phyloP scores from a whole-genome alignment of 2,888 invertebrate genomes.

The Drosophila maculinotata region DNA sequence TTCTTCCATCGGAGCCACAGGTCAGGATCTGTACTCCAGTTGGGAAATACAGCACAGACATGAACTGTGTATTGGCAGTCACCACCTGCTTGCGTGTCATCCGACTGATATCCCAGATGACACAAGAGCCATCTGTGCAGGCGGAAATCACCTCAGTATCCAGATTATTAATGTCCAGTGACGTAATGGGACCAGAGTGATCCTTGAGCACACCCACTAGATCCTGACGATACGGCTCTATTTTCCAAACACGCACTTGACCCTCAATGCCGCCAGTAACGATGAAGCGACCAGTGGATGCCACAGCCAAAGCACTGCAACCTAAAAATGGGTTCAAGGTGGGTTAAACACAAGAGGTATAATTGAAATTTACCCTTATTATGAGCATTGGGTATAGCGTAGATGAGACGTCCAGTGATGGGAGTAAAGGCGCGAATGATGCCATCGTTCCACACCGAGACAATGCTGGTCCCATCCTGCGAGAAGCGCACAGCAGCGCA shows the following conservation, averaged over 20 bases:
- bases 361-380: conserved; percentile 86
- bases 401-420: conserved; percentile 92
- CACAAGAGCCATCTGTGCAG: conserved; percentile 96
- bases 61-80: conserved; percentile 94
- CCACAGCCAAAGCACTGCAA: conserved; percentile 91
- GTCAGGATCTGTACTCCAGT: conserved; percentile 92
- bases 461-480: conserved; percentile 91
- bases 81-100: conserved; percentile 92
- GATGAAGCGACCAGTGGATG: conserved; percentile 89
- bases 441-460: conserved; percentile 94
- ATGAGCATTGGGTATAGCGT: conserved; percentile 94
- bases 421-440: conserved; percentile 93
- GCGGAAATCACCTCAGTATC: conserved; percentile 94
- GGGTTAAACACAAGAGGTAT: background rate
- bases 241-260: conserved; percentile 94
- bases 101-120: conserved; percentile 95
- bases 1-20: conserved; percentile 93
- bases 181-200: conserved; percentile 94
- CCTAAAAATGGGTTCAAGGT: conserved; percentile 58
- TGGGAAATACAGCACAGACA: conserved; percentile 90
- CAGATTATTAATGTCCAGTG: conserved; percentile 91
- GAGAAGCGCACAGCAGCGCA: conserved; percentile 92
- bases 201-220: conserved; percentile 93
- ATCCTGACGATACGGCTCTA: conserved; percentile 88
- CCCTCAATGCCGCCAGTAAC: conserved; percentile 97